Conservation (phyloP, 2,113 vertebrate species). For the Oxyruncus cristatus region DNA sequence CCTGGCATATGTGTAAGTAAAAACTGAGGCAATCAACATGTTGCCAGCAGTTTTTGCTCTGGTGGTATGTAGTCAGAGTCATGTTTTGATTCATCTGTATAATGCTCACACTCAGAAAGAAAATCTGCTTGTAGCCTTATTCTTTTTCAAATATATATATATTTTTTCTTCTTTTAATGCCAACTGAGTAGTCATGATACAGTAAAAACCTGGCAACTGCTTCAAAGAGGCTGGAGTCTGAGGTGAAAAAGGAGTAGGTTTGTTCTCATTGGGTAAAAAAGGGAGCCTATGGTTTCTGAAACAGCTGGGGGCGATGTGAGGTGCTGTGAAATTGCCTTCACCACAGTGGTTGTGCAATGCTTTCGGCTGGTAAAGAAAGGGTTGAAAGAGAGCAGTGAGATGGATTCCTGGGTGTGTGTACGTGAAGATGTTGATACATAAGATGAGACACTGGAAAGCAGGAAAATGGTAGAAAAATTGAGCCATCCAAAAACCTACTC, state of each 20-base stretch:
- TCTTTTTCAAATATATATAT: background rate
- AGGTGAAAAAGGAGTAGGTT: background rate
- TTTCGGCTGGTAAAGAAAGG: background rate
- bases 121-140: background rate
- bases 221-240: background rate
- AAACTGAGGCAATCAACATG: background rate
- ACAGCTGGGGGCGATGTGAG: background rate
- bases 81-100: background rate
- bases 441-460: background rate
- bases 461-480: background rate
- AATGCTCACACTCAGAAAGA: background rate
- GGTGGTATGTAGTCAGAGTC: background rate
- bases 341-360: background rate
- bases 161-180: background rate
- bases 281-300: background rate
- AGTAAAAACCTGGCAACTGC: background rate
- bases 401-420: background rate
- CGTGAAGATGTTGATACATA: background rate
- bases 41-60: background rate
- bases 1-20: background rate
- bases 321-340: constrained; percentile 19
- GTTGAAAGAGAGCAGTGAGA: background rate
- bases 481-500: background rate
- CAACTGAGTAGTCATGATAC: background rate
- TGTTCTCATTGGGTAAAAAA: background rate